These are phyloP conservation scores for Drosophila parvula DNA, from an alignment of 1,140 invertebrate genomes.

Conservation along the genomic window DNA sequence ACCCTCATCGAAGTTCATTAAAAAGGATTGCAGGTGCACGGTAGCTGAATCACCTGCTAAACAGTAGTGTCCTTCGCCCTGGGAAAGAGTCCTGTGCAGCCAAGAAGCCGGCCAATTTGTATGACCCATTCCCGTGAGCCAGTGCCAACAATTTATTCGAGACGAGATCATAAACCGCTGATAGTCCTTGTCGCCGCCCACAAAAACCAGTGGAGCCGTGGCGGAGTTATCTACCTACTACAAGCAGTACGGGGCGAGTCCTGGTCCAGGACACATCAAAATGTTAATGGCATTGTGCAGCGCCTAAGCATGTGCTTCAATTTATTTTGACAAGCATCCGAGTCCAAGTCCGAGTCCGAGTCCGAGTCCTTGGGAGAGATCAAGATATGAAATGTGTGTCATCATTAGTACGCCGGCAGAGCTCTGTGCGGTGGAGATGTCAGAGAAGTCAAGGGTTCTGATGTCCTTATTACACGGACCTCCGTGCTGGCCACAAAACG, in stretches of 20 bases:
- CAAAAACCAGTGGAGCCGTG: conserved; percentile 17
- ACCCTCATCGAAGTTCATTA: conserved; percentile 53
- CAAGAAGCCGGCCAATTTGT: conserved; percentile 62
- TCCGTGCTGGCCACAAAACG: conserved; percentile 53
- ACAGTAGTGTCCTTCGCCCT: conserved; percentile 47
- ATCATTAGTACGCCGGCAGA: conserved; percentile 69
- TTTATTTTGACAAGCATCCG: conserved; percentile 71
- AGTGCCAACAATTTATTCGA: conserved; percentile 32
- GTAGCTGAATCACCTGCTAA: conserved; percentile 58
- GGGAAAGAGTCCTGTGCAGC: conserved; percentile 2
- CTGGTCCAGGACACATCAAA: conserved; percentile 40
- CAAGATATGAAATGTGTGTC: conserved; percentile 81
- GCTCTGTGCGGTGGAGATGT: conserved; percentile 17
- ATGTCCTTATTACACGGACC: conserved; percentile 63
- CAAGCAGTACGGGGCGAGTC: conserved; percentile 1
- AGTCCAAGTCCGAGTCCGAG: conserved; percentile 26
- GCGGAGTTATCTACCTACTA: conserved; percentile 5
- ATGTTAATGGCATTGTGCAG: conserved; percentile 67
- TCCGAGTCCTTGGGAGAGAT: conserved; percentile 49
- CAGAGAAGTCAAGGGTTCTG: conserved; percentile 56
- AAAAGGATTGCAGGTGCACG: conserved; percentile 45
- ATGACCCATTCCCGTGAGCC: conserved; percentile 34
- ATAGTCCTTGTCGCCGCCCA: conserved; percentile 56
- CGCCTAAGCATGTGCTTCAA: conserved; percentile 80
- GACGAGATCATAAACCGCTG: conserved; percentile 67